Conservation (phyloP, 92 coral and sea anemone genomes). For the Diadumene lineata region DNA sequence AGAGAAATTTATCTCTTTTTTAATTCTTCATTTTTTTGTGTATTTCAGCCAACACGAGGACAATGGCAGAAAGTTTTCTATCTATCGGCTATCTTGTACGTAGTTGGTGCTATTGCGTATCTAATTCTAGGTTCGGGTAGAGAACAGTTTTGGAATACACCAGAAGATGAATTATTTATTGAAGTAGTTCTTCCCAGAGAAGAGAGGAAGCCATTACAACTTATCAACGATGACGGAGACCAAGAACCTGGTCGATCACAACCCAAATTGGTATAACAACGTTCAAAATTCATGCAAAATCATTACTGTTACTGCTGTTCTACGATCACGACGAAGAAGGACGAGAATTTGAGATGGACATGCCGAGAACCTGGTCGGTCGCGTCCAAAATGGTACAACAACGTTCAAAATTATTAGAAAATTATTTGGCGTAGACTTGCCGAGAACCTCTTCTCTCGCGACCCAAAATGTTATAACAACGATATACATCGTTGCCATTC, state of each 20-base stretch:
- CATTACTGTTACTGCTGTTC: background rate
- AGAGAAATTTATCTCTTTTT: too few relatives aligned
- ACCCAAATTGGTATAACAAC: background rate
- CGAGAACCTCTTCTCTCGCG: too few relatives aligned
- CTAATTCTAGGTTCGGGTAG: conserved; percentile 61
- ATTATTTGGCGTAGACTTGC: too few relatives aligned
- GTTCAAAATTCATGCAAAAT: background rate
- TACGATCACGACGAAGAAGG: background rate
- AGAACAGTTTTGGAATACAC: conserved; percentile 89
- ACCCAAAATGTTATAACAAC: too few relatives aligned
- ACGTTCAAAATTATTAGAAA: too few relatives aligned
- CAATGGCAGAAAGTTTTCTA: conserved; percentile 96
- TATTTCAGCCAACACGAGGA: conserved; percentile 77
- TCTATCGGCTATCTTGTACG: conserved; percentile 71
- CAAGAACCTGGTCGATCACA: background rate
- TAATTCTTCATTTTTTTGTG: background rate
- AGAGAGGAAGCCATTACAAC: conserved; percentile 20
- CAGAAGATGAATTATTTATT: conserved; percentile 41
- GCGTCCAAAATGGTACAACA: too few relatives aligned
- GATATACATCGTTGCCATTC: too few relatives aligned
- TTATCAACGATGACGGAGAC: background rate
- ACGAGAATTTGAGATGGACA: too few relatives aligned
- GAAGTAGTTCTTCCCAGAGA: conserved; percentile 39
- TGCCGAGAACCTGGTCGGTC: too few relatives aligned
- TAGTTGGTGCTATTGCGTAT: conserved; percentile 63